Conservation (phyloP, 2,888 invertebrate species). For the Harmothoe impar region DNA sequence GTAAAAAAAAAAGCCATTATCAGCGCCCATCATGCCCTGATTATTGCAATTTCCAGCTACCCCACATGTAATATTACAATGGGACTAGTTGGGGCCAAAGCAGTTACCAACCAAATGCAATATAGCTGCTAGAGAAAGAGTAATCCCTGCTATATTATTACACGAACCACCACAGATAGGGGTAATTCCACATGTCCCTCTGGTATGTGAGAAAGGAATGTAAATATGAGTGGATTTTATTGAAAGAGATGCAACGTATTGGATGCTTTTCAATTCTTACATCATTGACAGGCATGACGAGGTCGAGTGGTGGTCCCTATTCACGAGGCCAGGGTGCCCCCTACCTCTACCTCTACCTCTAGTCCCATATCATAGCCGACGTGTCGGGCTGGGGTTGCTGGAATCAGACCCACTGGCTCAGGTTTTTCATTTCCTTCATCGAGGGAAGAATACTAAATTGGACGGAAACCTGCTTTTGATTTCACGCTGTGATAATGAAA, state of each 20-base stretch:
- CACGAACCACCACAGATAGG: too few species aligned
- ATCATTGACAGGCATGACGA: slow-evolving; percentile 17
- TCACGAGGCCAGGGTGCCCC: background rate
- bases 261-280: slow-evolving; percentile 1
- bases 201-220: too few species aligned
- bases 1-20: background rate
- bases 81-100: slow-evolving; percentile 13
- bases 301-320: background rate
- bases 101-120: background rate
- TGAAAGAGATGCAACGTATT: background rate
- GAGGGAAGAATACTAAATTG: slow-evolving; percentile 52
- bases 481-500: slow-evolving; percentile 57
- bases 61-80: slow-evolving; percentile 40
- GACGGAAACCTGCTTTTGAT: slow-evolving; percentile 58
- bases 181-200: too few species aligned
- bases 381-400: background rate
- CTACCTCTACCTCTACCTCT: too few species aligned
- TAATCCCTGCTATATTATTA: too few species aligned
- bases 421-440: slow-evolving; percentile 50
- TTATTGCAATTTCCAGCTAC: slow-evolving; percentile 38
- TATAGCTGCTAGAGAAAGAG: too few species aligned
- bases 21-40: slow-evolving; percentile 27
- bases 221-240: too few species aligned
- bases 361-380: background rate
- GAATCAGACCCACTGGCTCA: background rate